Base-by-base conservation (phyloP, 2,113 vertebrate species). In the Cricetomys ansorgei region DNA sequence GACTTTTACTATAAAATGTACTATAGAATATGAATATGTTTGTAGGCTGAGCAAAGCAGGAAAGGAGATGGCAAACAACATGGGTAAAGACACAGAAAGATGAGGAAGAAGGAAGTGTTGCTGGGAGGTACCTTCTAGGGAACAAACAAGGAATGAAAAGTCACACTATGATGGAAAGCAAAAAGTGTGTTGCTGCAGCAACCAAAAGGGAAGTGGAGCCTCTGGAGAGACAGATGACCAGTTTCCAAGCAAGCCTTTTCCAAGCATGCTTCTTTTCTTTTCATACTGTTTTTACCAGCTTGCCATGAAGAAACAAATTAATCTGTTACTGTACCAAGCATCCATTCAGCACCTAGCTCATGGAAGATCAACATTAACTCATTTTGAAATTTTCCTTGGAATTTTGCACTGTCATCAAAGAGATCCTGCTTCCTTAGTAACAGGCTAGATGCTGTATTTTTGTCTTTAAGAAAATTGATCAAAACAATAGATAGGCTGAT, bases 151-250 rank as follows among this genome's bases (percentile, higher is more conserved):
- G 95, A 95, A 96, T 50, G 91, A 97, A 97, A 62, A 94, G 87
- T 83, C 97, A 93, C 93, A 95, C 96, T 91, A 96, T 91, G 97
- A 94, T 67, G 50, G 96, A 96, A 95, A 95, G 37, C 90, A 86
- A 96, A 50, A 97, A 62, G 50, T 92, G 76, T 90, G 59, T 73
- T 94, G 91, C 75, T 90, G 29, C 5, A 43, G 53, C 88, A 70
- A 43, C 75, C 2, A 1, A 64, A 88, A 83, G 48, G 72, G 69
- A 89, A 87, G 72, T 48, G 25, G 83, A 59, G 43, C 55, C 81
- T 80, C 12, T 0, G 0, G n/a, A 70, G 37, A n/a, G 53, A 90
- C 59, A 81, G 43, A 37, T 67, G 89, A 64, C 55, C n/a, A 9
- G 0, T 67, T 79, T 92, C 81, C 45, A 45, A 65, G 65, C 34